A percentile compares a stretch with the other conserved stretches of the same genome.
Evolutionary conservation across 53 echinoderm and acorn worm species (phyloP).

Genomic region (Apostichopus leukothele): DNA sequence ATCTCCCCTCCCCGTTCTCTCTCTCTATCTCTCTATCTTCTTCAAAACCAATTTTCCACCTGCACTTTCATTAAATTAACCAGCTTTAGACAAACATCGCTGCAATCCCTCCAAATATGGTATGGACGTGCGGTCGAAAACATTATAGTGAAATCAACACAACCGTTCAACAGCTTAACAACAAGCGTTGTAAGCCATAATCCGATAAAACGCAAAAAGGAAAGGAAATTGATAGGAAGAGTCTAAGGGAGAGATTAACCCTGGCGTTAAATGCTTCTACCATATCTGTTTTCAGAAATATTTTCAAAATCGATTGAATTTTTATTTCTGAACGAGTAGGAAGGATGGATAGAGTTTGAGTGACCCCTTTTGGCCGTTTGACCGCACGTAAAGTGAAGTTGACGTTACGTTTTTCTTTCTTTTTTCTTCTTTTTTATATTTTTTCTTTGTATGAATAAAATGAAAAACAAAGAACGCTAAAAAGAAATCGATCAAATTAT

Average conservation of each 20-base stretch:
- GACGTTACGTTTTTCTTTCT: not conserved
- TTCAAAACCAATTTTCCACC: constrained; percentile 1
- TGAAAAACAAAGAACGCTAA: not conserved
- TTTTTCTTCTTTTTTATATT: not conserved
- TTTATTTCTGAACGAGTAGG: not conserved
- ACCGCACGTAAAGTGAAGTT: constrained; percentile 9
- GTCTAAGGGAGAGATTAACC: too few relatives aligned
- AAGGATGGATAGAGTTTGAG: not conserved
- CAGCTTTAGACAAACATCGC: constrained; percentile 16
- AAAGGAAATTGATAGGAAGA: not conserved
- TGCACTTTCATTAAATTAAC: constrained; percentile 36
- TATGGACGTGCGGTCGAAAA: not conserved
- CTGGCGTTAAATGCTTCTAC: too few relatives aligned
- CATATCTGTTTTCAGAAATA: not conserved
- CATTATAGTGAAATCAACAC: not conserved
- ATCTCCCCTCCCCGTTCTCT: not conserved
- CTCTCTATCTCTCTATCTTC: not conserved
- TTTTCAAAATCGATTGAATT: constrained; percentile 21
- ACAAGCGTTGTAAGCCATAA: not conserved
- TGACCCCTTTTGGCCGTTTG: constrained; percentile 7
- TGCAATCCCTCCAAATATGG: not conserved
- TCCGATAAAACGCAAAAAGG: not conserved
- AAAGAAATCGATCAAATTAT: constrained; percentile 9
- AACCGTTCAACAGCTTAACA: not conserved
- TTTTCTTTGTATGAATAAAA: not conserved